These are phyloP conservation scores for Urosaurus nigricauda DNA, from an alignment of 2,797 vertebrate genomes.

Conservation along the genomic window DNA sequence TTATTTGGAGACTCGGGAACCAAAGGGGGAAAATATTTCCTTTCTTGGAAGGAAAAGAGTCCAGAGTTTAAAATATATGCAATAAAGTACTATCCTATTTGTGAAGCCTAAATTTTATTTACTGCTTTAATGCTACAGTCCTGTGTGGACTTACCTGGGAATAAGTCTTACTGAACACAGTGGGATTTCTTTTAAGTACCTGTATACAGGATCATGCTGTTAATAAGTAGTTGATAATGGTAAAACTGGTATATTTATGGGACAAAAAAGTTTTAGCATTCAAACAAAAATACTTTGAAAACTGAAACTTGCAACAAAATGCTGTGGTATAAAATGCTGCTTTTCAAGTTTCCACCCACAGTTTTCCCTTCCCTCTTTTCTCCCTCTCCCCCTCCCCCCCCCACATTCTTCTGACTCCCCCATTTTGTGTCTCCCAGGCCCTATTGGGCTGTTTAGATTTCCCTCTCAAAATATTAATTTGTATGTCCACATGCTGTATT, in stretches of 20 bases:
- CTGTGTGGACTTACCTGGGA: background rate
- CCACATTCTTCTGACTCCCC: background rate
- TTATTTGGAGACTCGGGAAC: background rate
- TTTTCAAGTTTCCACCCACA: background rate
- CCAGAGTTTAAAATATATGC: background rate
- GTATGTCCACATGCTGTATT: too few relatives aligned
- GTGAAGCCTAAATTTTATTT: background rate
- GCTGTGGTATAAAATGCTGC: background rate
- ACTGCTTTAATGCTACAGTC: background rate
- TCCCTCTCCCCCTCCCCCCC: background rate
- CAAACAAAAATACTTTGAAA: background rate
- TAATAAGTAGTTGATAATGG: background rate
- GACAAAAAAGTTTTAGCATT: background rate
- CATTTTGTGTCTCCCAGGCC: background rate
- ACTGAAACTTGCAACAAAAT: background rate
- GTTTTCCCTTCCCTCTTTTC: background rate
- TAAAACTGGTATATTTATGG: background rate
- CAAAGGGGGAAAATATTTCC: background rate
- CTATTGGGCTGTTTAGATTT: background rate
- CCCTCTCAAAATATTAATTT: too few relatives aligned
- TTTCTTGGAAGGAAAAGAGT: background rate
- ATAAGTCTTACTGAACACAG: background rate
- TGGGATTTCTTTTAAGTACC: background rate
- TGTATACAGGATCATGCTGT: too few relatives aligned
- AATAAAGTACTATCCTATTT: background rate